These are phyloP conservation scores for Apis florea DNA, from an alignment of 1,140 invertebrate species.

Conservation along the genomic window DNA sequence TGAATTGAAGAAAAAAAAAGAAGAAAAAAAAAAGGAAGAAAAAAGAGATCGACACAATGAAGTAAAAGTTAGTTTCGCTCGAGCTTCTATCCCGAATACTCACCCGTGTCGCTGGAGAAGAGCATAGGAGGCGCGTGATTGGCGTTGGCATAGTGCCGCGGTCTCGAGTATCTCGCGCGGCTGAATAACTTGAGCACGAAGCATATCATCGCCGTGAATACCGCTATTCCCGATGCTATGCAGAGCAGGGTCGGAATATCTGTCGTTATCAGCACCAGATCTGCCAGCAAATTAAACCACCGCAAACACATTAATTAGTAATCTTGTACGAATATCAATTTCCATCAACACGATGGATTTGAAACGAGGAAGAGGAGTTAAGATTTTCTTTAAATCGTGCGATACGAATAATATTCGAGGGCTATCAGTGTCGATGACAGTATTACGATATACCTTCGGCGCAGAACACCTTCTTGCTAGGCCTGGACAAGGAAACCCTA, in stretches of 20 bases:
- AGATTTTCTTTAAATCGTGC: too few species aligned
- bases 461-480: constrained; percentile 88
- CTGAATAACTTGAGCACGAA: constrained; percentile 92
- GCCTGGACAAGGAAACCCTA: constrained; percentile 86
- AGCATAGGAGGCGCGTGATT: constrained; percentile 90
- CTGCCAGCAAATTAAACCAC: constrained; percentile 82
- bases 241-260: constrained; percentile 90
- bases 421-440: background rate
- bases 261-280: constrained; percentile 89
- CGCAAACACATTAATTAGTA: too few species aligned
- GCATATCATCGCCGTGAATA: constrained; percentile 90
- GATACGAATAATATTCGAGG: too few species aligned
- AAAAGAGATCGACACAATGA: too few species aligned
- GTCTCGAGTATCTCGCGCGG: constrained; percentile 84
- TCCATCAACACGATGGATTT: too few species aligned
- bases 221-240: constrained; percentile 89
- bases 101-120: constrained; percentile 90
- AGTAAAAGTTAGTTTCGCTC: background rate
- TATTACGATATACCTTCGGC: constrained; percentile 85
- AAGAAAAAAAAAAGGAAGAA: too few species aligned
- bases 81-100: constrained; percentile 47
- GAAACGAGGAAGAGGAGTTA: too few species aligned
- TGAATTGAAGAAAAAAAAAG: too few species aligned
- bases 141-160: constrained; percentile 89
- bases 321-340: too few species aligned